These are phyloP conservation scores for Sesia apiformis DNA, from an alignment of 2,888 invertebrate species.

Conservation along the genomic window DNA sequence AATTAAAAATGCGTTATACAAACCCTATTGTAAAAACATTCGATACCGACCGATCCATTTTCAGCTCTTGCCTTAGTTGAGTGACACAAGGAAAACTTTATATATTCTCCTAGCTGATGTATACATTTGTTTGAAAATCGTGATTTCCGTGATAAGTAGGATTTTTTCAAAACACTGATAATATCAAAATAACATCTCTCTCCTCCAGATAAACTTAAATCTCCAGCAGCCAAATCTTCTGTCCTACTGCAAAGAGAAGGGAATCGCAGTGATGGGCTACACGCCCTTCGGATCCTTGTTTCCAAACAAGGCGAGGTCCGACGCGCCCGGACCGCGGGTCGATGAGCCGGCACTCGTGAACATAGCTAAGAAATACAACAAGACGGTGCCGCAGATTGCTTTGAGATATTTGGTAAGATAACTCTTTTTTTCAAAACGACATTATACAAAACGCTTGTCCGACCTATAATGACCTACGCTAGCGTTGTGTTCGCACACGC, in stretches of 20 bases:
- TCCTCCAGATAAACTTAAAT: conserved; percentile 72
- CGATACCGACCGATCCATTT: too few relatives aligned
- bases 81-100: too few relatives aligned
- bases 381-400: conserved; percentile 77
- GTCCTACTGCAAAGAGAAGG: conserved; percentile 77
- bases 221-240: conserved; percentile 81
- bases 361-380: conserved; percentile 76
- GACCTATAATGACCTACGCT: too few relatives aligned
- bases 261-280: conserved; percentile 80
- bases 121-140: too few relatives aligned
- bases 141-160: not conserved
- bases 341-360: conserved; percentile 66
- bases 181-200: not conserved
- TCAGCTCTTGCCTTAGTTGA: too few relatives aligned
- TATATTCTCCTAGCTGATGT: too few relatives aligned
- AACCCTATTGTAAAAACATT: too few relatives aligned
- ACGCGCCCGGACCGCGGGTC: conserved; percentile 68
- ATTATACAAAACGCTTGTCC: too few relatives aligned
- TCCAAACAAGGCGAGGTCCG: conserved; percentile 51
- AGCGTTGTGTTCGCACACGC: too few relatives aligned
- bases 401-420: conserved; percentile 77
- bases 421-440: too few relatives aligned
- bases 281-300: conserved; percentile 79
- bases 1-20: too few relatives aligned
- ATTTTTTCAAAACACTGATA: not conserved